Evolutionary conservation across 2,888 invertebrate genomes (phyloP), one percentile per base, ranked within the genome.

Genomic region (Drosophila monieri): DNA sequence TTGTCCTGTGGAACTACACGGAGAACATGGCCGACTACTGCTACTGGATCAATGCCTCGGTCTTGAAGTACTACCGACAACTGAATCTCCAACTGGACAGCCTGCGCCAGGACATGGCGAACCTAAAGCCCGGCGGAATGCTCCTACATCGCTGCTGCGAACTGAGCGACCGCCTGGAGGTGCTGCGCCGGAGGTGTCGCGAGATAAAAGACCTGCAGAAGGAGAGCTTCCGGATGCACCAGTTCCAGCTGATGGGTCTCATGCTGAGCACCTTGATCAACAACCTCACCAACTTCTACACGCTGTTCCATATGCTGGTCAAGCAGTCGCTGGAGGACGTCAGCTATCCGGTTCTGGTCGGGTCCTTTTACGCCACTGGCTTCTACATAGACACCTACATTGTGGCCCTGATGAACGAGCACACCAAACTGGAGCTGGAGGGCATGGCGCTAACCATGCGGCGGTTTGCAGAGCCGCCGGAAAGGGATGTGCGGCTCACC

Each of bases 11-110:
- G 89, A 89, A 89, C 62, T 89, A 89, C 18, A 88, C 89, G 14
- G 89, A 89, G 41, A 88, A 88, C 47, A 89, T 89, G 89, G 89
- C 89, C 0, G 81, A 89, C 46, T 89, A 85, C 27, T 87, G 88
- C 44, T 89, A 81, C 52, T 89, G 78, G 39, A 79, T 89, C 9
- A 89, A 72, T 27, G 55, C 69, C 62, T 81, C 84, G 9, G 80
- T 84, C 4, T 58, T 88, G 3, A 86, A 80, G 47, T 89, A 88
- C 56, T 55, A 76, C n/a, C 83, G 81, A 0, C 80, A 76, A 54
- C 47, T 89, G 51, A 73, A 81, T n/a, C 46, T 75, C 4, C 87
- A 88, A 23, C 14, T 88, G 41, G 46, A 73, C 4, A 23, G 18
- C 0, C 72, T 84, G n/a, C 53, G 75, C 5, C 55, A 44, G 1